Base-by-base conservation (phyloP, 1,140 invertebrate genomes). In the Eurosta solidaginis region DNA sequence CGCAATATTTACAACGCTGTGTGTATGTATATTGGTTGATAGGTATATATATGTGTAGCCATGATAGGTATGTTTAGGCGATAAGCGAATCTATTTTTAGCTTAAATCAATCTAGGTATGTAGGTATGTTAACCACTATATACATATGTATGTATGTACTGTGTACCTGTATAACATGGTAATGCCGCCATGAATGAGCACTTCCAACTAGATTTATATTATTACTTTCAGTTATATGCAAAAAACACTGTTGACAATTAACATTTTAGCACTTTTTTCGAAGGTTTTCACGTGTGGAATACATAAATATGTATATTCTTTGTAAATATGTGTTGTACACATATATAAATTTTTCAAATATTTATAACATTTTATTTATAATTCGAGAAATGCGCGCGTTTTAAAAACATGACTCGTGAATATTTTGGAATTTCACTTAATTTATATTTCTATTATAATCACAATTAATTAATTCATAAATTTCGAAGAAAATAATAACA, bases 141-240 rank as follows among this genome's bases (percentile, higher is more conserved):
- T 33, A 59, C 12, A 27, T 59, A 27, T 33, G 54, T 59, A 33
- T 10, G 59, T 68, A 68, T 68, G 59, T 68, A 68, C 59, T 68
- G 40, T 68, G 59, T 68, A 68, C 59, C 59, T 68, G 59, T 68
- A 40, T 40, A 68, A 68, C 59, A 68, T 68, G 59, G 59, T 68
- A 68, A 68, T 68, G 59, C 59, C 59, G 59, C 59, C 59, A 68
- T 68, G n/a, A n/a, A n/a, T n/a, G 36, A 68, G 59, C 59, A 68
- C 59, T 17, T 68, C n/a, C 33, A 40, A 68, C 17, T 33, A 68
- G 59, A 33, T 68, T 68, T n/a, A n/a, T n/a, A n/a, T n/a, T n/a
- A n/a, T n/a, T n/a, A n/a, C n/a, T n/a, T n/a, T 68, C 40, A 68
- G 40, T 68, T 68, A 68, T 40, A 68, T 42, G 59, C n/a, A 68